Evolutionary conservation across 2,797 vertebrate species (phyloP), one percentile per base, ranked within the genome.

Genomic region (Buceros bicornis): DNA sequence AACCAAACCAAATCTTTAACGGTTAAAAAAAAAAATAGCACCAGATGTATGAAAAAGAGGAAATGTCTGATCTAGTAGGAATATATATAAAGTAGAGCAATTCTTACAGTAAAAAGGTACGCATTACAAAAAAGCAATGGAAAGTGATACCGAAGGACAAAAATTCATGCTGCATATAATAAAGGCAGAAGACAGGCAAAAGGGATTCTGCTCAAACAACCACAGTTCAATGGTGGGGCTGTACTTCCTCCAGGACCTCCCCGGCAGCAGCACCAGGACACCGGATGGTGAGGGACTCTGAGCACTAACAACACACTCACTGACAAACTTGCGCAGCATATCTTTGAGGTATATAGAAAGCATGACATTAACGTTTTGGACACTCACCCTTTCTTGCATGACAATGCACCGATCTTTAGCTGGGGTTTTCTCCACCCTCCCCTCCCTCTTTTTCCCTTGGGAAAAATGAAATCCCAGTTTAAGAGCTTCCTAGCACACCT

Each of bases 1-100:
- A 93, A 87, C 72, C 94, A 95, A 96, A 96, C 80, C 95, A 82
- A 95, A 90, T 94, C 95, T 90, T 94, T 87, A 91, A 67, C 91
- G 82, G 82, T 97, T 97, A 97, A 98, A 95, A 96, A 66, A 40
- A 40, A 96, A 97, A 97, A 95, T 97, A 98, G 97, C 98, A 97
- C 97, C 97, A 97, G 97, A 97, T 97, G 96, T 98, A 96, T 98
- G 97, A 97, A 97, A 97, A 98, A 97, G 96, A 98, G 96, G 96
- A 96, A 97, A 97, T 91, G 97, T 95, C 87, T 94, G 97, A 96
- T 97, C 88, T 95, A 94, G 95, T 97, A 97, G 97, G 97, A 97
- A 98, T 97, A 96, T 76, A 96, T 97, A 97, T 82, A 97, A 97
- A 97, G 97, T 96, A 96, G 95, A 95, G 96, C 74, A 91, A 92